Evolutionary conservation across 2,888 invertebrate genomes (phyloP).

Genomic region (Lacanobia wlatinum): DNA sequence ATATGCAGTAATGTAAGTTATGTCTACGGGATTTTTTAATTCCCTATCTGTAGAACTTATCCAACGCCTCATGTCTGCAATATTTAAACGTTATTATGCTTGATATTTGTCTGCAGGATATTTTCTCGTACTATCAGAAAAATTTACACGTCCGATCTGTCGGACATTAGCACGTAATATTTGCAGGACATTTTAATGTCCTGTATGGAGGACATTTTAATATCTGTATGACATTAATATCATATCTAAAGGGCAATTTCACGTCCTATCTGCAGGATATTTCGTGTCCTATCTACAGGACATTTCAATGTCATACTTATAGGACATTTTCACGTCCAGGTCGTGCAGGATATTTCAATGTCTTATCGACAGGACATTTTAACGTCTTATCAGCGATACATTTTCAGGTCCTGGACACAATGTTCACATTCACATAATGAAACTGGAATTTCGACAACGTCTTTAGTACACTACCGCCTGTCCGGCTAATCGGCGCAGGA

Average conservation of each 20-base stretch:
- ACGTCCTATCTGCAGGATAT: too few relatives aligned
- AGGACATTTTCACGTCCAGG: background rate
- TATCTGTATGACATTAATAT: background rate
- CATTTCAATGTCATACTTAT: background rate
- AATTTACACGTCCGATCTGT: too few relatives aligned
- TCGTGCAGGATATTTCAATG: background rate
- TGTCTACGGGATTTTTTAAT: background rate
- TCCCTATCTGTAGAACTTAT: background rate
- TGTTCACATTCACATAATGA: background rate
- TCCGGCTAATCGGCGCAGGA: constrained; percentile 54
- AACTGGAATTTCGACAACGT: constrained; percentile 17
- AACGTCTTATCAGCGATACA: background rate
- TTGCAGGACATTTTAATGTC: background rate
- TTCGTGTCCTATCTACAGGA: too few relatives aligned
- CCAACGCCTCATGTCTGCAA: too few relatives aligned
- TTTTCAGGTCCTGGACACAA: background rate
- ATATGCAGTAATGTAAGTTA: background rate
- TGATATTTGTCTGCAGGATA: too few relatives aligned
- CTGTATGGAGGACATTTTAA: background rate
- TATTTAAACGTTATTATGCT: too few relatives aligned
- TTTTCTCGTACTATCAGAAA: too few relatives aligned
- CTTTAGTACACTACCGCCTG: constrained; percentile 2
- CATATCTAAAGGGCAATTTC: too few relatives aligned
- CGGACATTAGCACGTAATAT: background rate
- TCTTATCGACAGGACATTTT: background rate